A percentile compares a stretch with the other conserved stretches of the same genome.
phyloP scores from a whole-genome alignment of 2,888 invertebrate species.

The Piscicola geometra region DNA sequence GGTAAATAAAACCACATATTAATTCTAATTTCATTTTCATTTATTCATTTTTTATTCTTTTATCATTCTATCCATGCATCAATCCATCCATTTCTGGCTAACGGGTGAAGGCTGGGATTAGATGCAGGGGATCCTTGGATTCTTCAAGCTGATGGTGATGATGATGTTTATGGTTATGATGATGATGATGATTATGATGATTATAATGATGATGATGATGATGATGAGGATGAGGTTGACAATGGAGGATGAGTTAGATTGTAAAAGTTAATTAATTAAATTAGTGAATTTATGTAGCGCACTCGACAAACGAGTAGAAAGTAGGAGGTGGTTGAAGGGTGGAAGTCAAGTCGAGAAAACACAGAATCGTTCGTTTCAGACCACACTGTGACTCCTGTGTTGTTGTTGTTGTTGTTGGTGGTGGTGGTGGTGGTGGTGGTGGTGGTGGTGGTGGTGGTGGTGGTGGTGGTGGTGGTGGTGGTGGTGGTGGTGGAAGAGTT shows the following conservation, averaged over 20 bases:
- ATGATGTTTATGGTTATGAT: background rate
- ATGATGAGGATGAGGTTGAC: background rate
- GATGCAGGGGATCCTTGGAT: constrained; percentile 27
- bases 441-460: background rate
- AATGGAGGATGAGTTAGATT: no score
- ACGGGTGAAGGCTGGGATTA: constrained; percentile 31
- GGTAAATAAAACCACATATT: background rate
- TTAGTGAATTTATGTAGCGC: background rate
- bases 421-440: background rate
- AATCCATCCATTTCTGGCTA: background rate
- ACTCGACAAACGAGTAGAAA: constrained; percentile 1
- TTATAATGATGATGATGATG: background rate
- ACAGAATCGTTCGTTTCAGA: background rate
- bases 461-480: no score
- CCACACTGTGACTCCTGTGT: background rate
- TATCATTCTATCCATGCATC: background rate
- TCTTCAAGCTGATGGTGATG: background rate
- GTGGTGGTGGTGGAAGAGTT: no score
- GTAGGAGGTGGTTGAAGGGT: constrained; percentile 2
- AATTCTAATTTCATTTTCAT: background rate
- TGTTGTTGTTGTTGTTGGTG: background rate
- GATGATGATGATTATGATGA: background rate
- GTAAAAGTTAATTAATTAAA: no score
- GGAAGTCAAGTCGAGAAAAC: background rate
- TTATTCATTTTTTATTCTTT: background rate